Evolutionary conservation across 2,888 invertebrate genomes (phyloP).

Genomic region (Stenchaetothrips biformis): DNA sequence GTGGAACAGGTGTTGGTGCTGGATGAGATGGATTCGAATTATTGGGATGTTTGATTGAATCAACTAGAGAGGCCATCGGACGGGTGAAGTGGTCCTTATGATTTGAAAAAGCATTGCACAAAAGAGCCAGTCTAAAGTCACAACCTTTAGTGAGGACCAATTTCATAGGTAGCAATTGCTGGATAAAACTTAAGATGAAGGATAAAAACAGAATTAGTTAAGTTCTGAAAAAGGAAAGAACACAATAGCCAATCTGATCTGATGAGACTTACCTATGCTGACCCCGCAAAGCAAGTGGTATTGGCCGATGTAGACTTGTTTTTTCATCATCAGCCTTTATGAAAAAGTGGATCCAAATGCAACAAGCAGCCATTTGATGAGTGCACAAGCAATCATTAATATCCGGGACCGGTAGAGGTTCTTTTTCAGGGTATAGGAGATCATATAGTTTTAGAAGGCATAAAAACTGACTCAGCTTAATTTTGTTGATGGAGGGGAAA

Average conservation of each 20-base stretch:
- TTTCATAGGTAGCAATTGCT: slow-evolving; percentile 74
- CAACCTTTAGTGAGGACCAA: slow-evolving; percentile 68
- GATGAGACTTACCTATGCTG: slow-evolving; percentile 67
- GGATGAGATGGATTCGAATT: background rate
- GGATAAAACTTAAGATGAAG: slow-evolving; percentile 64
- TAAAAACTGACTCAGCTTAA: slow-evolving; percentile 71
- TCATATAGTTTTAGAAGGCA: slow-evolving; percentile 89
- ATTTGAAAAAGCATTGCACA: slow-evolving; percentile 94
- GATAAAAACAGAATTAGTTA: slow-evolving; percentile 26
- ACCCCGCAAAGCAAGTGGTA: slow-evolving; percentile 74
- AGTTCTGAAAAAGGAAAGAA: background rate
- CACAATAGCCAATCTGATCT: background rate
- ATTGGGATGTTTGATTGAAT: slow-evolving; percentile 55
- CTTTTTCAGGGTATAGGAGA: slow-evolving; percentile 86
- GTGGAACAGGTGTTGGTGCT: slow-evolving; percentile 49
- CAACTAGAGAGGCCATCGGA: slow-evolving; percentile 88
- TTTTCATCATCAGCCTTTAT: slow-evolving; percentile 84
- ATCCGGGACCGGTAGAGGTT: slow-evolving; percentile 84
- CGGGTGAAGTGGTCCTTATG: slow-evolving; percentile 86
- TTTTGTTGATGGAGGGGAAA: slow-evolving; percentile 39
- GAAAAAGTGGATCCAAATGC: slow-evolving; percentile 93
- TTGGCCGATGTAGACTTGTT: slow-evolving; percentile 58
- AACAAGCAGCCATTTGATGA: slow-evolving; percentile 88
- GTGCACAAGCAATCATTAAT: slow-evolving; percentile 79
- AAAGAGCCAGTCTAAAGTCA: slow-evolving; percentile 83